Percentiles rank a stretch among this genome's conserved stretches.
Evolutionary conservation across 2,113 vertebrate genomes (phyloP).

Genomic region (Nothocercus nigrocapillus): DNA sequence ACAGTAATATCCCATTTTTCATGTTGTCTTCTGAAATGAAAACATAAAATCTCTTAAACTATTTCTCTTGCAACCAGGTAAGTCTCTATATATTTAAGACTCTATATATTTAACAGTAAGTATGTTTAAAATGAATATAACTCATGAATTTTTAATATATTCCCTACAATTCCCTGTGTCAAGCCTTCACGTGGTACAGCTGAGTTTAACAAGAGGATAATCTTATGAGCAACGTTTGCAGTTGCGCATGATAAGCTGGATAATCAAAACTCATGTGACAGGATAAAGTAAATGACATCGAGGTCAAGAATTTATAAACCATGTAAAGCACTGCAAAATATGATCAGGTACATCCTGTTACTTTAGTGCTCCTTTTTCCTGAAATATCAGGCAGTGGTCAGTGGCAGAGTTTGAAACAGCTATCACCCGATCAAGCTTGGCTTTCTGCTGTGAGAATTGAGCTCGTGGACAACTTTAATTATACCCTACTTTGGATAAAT

Average conservation of each 20-base stretch:
- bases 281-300: background rate
- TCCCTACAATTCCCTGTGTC: background rate
- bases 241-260: background rate
- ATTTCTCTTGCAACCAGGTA: background rate
- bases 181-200: background rate
- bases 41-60: background rate
- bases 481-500: background rate
- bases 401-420: background rate
- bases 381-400: background rate
- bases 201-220: background rate
- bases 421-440: background rate
- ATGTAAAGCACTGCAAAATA: background rate
- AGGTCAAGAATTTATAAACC: background rate
- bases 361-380: background rate
- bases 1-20: background rate
- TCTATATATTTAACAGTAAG: background rate
- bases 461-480: slow-evolving; percentile 15
- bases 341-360: background rate
- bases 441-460: background rate
- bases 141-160: background rate
- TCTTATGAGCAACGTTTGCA: background rate
- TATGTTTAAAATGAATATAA: background rate
- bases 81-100: background rate
- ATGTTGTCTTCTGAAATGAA: background rate
- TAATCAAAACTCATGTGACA: background rate